Percentiles rank a stretch among this genome's conserved stretches.
Conservation (phyloP, 2,888 invertebrate species). For the Cephus runcator region DNA sequence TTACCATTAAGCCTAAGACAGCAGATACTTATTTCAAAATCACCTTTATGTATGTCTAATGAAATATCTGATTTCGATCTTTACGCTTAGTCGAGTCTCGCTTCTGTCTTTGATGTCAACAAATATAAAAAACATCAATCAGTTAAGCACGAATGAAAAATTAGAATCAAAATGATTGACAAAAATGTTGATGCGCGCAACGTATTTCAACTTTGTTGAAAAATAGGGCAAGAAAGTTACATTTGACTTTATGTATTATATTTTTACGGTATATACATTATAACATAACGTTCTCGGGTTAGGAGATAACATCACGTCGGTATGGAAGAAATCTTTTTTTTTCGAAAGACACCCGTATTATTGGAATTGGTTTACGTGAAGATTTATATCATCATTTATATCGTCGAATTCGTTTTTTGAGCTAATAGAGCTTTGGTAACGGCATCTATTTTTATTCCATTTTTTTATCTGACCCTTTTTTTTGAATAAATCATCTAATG, state of each 20-base stretch:
- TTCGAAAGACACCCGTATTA: not conserved
- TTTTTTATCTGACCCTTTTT: not conserved
- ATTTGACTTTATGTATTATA: not conserved
- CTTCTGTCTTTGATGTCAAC: not conserved
- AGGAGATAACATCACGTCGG: not conserved
- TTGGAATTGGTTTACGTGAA: not conserved
- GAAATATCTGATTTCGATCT: not conserved
- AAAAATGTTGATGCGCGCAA: not conserved
- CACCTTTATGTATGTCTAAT: not conserved
- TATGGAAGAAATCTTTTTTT: not conserved
- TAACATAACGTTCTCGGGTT: not conserved
- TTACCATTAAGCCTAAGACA: not conserved
- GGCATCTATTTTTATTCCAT: not conserved
- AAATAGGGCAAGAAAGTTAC: not conserved
- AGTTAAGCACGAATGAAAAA: not conserved
- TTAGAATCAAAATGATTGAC: not conserved
- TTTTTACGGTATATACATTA: not conserved
- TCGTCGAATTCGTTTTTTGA: not conserved
- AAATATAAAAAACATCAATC: not conserved
- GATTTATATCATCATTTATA: not conserved
- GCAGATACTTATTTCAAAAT: not conserved
- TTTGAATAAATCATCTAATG: not conserved
- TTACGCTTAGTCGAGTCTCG: not conserved
- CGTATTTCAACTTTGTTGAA: not conserved
- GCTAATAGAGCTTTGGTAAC: not conserved